These are phyloP conservation scores for Drepana arcuata DNA, from an alignment of 1,140 invertebrate genomes.

Conservation along the genomic window DNA sequence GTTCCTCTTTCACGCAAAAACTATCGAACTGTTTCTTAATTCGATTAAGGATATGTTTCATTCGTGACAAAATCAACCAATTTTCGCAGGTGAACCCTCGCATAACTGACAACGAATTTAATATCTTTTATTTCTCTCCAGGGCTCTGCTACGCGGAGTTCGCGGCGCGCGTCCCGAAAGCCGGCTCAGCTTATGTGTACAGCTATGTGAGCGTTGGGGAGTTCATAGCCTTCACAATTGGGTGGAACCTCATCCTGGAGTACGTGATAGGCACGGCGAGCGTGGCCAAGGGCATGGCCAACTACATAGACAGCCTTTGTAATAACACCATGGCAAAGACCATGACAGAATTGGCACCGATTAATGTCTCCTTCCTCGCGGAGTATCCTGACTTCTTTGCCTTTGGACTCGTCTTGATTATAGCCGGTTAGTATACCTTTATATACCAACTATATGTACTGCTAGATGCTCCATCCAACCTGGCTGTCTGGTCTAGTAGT, in stretches of 20 bases:
- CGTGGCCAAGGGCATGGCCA: slow-evolving; percentile 92
- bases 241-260: slow-evolving; percentile 93
- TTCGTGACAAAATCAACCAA: no score
- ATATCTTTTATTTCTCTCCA: slow-evolving; percentile 29
- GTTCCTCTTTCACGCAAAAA: no score
- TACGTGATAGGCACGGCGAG: slow-evolving; percentile 88
- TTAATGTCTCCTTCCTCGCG: slow-evolving; percentile 80
- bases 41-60: no score
- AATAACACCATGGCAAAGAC: slow-evolving; percentile 81
- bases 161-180: slow-evolving; percentile 86
- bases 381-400: slow-evolving; percentile 90
- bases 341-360: slow-evolving; percentile 79
- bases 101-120: no score
- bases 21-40: no score
- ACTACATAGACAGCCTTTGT: slow-evolving; percentile 88
- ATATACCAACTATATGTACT: no score
- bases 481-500: no score
- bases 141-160: slow-evolving; percentile 92
- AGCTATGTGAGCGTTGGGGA: slow-evolving; percentile 92
- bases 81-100: no score
- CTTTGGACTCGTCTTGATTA: slow-evolving; percentile 78
- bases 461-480: no score
- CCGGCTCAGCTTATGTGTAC: slow-evolving; percentile 91
- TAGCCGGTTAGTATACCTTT: slow-evolving; percentile 74
- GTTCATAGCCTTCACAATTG: slow-evolving; percentile 83